A percentile compares a stretch with the other conserved stretches of the same genome.
These are phyloP conservation scores for Heteromormyrus szaboi DNA, from an alignment of 2,797 vertebrate species.

Conservation along the genomic window DNA sequence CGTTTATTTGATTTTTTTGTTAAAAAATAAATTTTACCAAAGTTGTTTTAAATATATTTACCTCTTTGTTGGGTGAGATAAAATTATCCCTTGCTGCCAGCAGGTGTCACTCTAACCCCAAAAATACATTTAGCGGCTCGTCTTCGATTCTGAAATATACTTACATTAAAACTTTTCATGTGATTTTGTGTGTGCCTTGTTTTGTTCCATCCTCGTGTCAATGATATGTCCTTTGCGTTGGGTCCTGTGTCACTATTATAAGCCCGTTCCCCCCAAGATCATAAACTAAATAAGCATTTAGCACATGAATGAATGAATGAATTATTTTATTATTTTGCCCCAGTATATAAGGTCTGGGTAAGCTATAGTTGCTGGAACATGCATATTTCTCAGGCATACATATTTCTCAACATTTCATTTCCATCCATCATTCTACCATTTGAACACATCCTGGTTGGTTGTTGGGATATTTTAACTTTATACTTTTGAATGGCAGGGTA, in stretches of 20 bases:
- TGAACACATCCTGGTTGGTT: not conserved
- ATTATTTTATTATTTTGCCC: not conserved
- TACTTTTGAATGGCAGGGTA: not conserved
- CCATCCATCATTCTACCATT: not conserved
- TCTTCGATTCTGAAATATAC: not conserved
- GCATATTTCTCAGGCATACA: not conserved
- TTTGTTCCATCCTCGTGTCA: not conserved
- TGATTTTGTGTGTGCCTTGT: not conserved
- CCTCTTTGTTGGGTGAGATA: not conserved
- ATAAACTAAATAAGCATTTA: not conserved
- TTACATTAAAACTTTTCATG: not conserved
- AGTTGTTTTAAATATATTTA: not conserved
- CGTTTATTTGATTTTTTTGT: not conserved
- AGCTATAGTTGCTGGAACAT: not conserved
- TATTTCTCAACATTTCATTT: not conserved
- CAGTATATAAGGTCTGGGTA: not conserved
- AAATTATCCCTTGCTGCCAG: conserved; percentile 2
- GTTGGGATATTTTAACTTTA: not conserved
- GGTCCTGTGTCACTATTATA: not conserved
- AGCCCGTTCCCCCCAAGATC: not conserved
- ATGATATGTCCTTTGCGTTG: not conserved
- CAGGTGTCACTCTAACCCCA: conserved; percentile 15
- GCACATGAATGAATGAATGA: not conserved
- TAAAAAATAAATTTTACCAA: not conserved
- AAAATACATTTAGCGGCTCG: not conserved